phyloP scores from a whole-genome alignment of 1,140 invertebrate genomes.

The Drosophila eugracilis region DNA sequence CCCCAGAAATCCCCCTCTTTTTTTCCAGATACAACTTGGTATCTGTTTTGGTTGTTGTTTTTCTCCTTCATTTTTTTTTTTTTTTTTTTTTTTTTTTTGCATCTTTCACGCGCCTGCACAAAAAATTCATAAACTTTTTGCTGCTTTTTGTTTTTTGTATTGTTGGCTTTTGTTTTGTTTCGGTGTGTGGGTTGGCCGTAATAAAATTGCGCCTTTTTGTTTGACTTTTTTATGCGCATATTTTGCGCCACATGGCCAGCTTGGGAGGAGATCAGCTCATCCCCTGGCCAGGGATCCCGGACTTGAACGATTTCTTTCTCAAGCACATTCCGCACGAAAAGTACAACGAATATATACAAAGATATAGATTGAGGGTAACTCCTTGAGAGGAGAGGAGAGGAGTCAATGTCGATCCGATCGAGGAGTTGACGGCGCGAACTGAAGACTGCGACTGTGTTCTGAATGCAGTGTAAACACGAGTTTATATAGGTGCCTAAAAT shows the following conservation, averaged over 20 bases:
- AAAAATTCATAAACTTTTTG: constrained; percentile 83
- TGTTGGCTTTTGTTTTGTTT: constrained; percentile 31
- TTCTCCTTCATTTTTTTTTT: constrained; percentile 8
- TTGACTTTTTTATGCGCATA: constrained; percentile 80
- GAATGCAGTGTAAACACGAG: constrained; percentile 71
- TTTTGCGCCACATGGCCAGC: constrained; percentile 78
- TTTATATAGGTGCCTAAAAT: constrained; percentile 82
- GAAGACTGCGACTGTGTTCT: constrained; percentile 70
- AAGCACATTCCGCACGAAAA: constrained; percentile 45
- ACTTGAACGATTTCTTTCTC: constrained; percentile 18
- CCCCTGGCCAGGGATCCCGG: constrained; percentile 7
- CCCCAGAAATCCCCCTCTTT: constrained; percentile 6
- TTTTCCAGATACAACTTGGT: constrained; percentile 40
- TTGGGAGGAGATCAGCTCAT: constrained; percentile 18
- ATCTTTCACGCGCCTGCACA: constrained; percentile 82
- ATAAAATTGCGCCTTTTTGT: constrained; percentile 76
- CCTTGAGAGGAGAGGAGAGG: background rate
- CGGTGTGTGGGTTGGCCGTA: constrained; percentile 57
- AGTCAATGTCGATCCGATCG: constrained; percentile 8
- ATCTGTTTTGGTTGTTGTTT: constrained; percentile 55
- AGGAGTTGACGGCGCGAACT: constrained; percentile 54
- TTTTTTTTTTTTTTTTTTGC: constrained; percentile 57
- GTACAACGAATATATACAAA: too few relatives aligned
- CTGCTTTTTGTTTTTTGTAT: constrained; percentile 47
- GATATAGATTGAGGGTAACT: too few relatives aligned